These are phyloP conservation scores for Oncorhynchus clarkii DNA, from an alignment of 2,113 vertebrate species.

Conservation along the genomic window DNA sequence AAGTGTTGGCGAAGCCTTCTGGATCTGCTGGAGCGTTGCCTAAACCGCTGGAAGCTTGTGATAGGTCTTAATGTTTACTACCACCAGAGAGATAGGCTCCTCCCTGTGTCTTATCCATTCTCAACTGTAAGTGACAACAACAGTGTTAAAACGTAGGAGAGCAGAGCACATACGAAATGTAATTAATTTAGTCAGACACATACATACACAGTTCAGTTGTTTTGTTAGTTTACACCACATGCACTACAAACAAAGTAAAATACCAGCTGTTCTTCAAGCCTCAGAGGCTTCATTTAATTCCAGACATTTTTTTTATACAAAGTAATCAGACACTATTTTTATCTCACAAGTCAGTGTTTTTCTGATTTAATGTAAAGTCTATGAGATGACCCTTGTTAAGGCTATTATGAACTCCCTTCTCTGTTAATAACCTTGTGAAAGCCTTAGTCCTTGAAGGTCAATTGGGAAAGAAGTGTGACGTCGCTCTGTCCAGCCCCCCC, in stretches of 20 bases:
- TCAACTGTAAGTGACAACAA: constrained; percentile 74
- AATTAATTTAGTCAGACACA: constrained; percentile 44
- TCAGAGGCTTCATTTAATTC: constrained; percentile 44
- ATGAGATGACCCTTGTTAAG: constrained; percentile 58
- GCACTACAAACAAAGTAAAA: constrained; percentile 60
- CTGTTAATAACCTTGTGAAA: constrained; percentile 70
- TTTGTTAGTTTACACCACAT: constrained; percentile 43
- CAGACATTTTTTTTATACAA: constrained; percentile 45
- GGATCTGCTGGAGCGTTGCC: constrained; percentile 59
- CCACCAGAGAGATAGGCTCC: constrained; percentile 69
- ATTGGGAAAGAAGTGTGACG: constrained; percentile 60
- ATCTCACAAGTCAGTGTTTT: constrained; percentile 64
- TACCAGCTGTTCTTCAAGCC: constrained; percentile 42
- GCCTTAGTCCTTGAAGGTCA: constrained; percentile 71
- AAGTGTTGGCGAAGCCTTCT: constrained; percentile 54
- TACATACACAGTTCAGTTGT: constrained; percentile 2
- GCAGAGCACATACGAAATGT: constrained; percentile 50
- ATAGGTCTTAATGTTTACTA: constrained; percentile 67
- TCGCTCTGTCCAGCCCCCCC: constrained; percentile 21
- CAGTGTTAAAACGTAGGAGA: constrained; percentile 60
- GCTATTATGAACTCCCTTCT: constrained; percentile 55
- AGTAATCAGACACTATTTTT: constrained; percentile 43
- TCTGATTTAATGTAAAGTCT: constrained; percentile 33
- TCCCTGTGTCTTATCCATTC: constrained; percentile 67
- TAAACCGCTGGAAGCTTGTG: constrained; percentile 64